phyloP scores from a whole-genome alignment of 2,797 vertebrate genomes.

The Scarus forsteni region DNA sequence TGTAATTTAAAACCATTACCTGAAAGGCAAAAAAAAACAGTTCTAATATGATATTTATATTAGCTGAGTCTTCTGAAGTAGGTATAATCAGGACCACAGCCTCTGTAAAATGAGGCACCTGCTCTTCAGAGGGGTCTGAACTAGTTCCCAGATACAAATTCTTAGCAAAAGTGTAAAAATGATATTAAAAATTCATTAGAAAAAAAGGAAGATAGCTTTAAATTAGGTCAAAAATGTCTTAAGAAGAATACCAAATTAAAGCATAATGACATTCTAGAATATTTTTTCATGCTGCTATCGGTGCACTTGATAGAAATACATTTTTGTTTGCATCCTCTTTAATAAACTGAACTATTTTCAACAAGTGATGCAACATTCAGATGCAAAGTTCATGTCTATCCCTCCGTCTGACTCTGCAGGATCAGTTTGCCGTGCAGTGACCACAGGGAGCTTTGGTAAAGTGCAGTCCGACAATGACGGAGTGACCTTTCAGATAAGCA shows the following conservation, averaged over 20 bases:
- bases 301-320: slow-evolving; percentile 1
- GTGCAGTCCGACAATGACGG: slow-evolving; percentile 75
- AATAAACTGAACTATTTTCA: background rate
- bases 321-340: background rate
- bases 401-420: slow-evolving; percentile 35
- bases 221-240: background rate
- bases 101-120: no score
- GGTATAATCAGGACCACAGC: no score
- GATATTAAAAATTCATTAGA: background rate
- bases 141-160: background rate
- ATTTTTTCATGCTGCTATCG: background rate
- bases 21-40: no score
- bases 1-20: no score
- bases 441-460: slow-evolving; percentile 63
- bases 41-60: no score
- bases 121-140: no score
- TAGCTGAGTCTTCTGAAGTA: no score
- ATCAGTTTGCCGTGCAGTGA: slow-evolving; percentile 61
- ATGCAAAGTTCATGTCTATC: slow-evolving; percentile 17
- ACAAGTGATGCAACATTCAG: slow-evolving; percentile 9
- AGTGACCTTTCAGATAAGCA: slow-evolving; percentile 82
- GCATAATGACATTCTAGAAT: no score
- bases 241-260: background rate
- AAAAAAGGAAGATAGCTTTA: background rate
- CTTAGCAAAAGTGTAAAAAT: background rate